These are phyloP conservation scores for Ephialtes manifestator DNA, from an alignment of 2,888 invertebrate genomes.

Conservation along the genomic window DNA sequence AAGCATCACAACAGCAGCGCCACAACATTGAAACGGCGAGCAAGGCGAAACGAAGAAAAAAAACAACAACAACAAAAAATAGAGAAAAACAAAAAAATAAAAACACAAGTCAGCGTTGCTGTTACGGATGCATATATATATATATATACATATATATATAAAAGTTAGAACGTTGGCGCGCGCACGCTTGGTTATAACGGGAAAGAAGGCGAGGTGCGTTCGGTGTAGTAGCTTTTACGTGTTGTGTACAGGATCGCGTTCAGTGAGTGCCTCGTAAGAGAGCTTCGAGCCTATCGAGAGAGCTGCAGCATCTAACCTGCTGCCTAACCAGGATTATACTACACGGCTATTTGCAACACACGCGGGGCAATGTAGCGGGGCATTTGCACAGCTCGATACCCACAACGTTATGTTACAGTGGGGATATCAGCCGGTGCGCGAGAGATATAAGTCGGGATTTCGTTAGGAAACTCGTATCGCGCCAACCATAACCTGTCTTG, in stretches of 20 bases:
- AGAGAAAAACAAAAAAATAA: slow-evolving; percentile 27
- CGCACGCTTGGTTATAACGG: slow-evolving; percentile 68
- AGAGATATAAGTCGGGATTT: slow-evolving; percentile 5
- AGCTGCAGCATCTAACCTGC: slow-evolving; percentile 4
- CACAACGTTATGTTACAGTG: background rate
- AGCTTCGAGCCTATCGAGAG: slow-evolving; percentile 4
- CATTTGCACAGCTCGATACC: slow-evolving; percentile 8
- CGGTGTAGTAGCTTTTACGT: slow-evolving; percentile 51
- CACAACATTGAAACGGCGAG: background rate
- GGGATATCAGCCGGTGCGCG: slow-evolving; percentile 18
- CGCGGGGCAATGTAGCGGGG: slow-evolving; percentile 14
- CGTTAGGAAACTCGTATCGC: background rate
- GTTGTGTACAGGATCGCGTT: slow-evolving; percentile 49
- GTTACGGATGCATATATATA: slow-evolving; percentile 44
- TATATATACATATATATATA: slow-evolving; percentile 29
- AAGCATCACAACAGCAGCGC: background rate
- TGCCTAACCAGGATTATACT: slow-evolving; percentile 38
- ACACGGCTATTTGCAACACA: slow-evolving; percentile 20
- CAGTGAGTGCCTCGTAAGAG: slow-evolving; percentile 23
- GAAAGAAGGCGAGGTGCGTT: slow-evolving; percentile 66
- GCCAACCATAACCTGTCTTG: background rate
- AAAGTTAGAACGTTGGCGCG: slow-evolving; percentile 48
- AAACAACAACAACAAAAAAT: slow-evolving; percentile 1
- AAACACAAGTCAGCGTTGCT: slow-evolving; percentile 39
- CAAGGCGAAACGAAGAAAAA: background rate